Conservation (phyloP, 35 echinoderm and acorn worm genomes). For the Lytechinus pictus region DNA sequence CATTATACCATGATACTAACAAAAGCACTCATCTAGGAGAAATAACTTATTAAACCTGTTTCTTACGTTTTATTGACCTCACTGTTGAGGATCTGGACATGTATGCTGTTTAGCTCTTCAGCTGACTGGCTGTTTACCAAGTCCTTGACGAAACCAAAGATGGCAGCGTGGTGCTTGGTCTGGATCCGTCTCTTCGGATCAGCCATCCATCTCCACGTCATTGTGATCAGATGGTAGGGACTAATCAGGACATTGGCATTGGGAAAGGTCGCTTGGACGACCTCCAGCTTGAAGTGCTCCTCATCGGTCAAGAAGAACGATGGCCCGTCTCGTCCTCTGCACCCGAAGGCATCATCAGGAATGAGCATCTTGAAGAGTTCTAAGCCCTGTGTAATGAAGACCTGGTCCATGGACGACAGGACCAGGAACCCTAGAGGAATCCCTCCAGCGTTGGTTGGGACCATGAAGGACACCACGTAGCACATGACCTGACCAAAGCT, state of each 20-base stretch:
- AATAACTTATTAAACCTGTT: too few relatives aligned
- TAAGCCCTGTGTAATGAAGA: conserved; percentile 43
- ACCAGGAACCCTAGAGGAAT: conserved; percentile 46
- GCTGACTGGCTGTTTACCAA: conserved; percentile 24
- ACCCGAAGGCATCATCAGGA: conserved; percentile 14
- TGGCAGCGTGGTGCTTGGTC: not conserved
- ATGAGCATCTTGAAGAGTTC: conserved; percentile 53
- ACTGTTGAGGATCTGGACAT: conserved; percentile 26
- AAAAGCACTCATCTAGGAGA: too few relatives aligned
- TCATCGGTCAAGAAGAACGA: not conserved
- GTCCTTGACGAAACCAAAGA: not conserved
- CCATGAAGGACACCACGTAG: conserved; percentile 46
- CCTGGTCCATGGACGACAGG: conserved; percentile 42
- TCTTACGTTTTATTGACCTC: conserved; percentile 39
- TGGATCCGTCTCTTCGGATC: conserved; percentile 27
- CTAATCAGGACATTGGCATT: conserved; percentile 29
- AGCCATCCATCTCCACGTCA: conserved; percentile 28
- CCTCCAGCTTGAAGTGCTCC: conserved; percentile 37
- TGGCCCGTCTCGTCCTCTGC: conserved; percentile 25
- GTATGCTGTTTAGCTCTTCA: conserved; percentile 7
- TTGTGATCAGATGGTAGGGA: conserved; percentile 22
- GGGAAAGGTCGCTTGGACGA: conserved; percentile 24
- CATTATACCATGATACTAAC: too few relatives aligned
- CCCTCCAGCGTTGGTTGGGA: conserved; percentile 33
- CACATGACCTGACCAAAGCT: conserved; percentile 49